phyloP scores from a whole-genome alignment of 1,140 invertebrate species.

The Drosophila orosa region DNA sequence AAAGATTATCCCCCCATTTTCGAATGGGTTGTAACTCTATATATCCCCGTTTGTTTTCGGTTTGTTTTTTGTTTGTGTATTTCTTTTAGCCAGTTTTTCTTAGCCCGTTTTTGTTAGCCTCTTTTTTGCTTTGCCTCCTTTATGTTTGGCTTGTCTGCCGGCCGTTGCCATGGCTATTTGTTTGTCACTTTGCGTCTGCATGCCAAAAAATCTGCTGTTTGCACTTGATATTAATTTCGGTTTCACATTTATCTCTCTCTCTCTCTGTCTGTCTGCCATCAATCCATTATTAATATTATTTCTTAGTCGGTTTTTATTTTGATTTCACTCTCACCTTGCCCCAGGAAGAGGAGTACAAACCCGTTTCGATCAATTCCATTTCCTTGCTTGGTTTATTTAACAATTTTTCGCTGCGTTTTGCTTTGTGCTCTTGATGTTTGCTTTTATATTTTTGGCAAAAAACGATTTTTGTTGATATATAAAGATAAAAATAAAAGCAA shows the following conservation, averaged over 20 bases:
- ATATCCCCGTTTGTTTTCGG: constrained; percentile 16
- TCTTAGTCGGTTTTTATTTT: not conserved
- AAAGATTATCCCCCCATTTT: constrained; percentile 30
- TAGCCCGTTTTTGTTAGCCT: constrained; percentile 2
- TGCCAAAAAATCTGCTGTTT: constrained; percentile 49
- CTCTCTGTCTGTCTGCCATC: too few species aligned
- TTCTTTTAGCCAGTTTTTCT: constrained; percentile 4
- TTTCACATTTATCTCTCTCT: constrained; percentile 24
- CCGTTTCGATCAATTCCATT: constrained; percentile 19
- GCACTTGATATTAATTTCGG: constrained; percentile 50
- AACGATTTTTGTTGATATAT: constrained; percentile 33
- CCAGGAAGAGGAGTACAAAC: constrained; percentile 41
- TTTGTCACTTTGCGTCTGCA: constrained; percentile 47
- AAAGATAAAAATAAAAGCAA: constrained; percentile 29
- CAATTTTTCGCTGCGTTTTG: constrained; percentile 27
- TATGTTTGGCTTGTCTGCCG: constrained; percentile 6
- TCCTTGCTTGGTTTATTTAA: constrained; percentile 30
- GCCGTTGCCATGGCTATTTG: constrained; percentile 35
- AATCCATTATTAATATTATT: constrained; percentile 26
- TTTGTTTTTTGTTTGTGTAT: constrained; percentile 25
- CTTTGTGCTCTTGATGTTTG: constrained; percentile 26
- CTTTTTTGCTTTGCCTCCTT: too few species aligned
- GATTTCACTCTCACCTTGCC: constrained; percentile 40
- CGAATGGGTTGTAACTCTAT: constrained; percentile 50
- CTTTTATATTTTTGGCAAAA: constrained; percentile 54